phyloP scores from a whole-genome alignment of 1,140 invertebrate species.

The Caerostris darwini region DNA sequence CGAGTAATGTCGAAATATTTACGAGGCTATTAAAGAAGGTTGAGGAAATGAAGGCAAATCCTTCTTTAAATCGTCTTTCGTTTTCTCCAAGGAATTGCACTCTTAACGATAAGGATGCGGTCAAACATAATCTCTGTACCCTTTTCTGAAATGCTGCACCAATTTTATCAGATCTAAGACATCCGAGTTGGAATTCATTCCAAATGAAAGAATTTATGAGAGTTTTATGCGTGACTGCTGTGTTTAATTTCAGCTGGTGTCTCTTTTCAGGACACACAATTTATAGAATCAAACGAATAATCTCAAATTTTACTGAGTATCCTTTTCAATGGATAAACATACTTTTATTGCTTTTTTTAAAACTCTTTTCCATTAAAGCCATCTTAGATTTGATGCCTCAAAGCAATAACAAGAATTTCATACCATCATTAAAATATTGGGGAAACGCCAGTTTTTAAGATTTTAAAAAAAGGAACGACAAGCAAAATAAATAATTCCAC shows the following conservation, averaged over 20 bases:
- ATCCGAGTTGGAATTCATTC: not conserved
- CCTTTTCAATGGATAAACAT: too few relatives aligned
- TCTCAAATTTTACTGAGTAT: too few relatives aligned
- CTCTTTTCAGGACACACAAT: not conserved
- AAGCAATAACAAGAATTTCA: too few relatives aligned
- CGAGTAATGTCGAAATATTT: slow-evolving; percentile 44
- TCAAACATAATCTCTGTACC: not conserved
- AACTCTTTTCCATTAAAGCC: too few relatives aligned
- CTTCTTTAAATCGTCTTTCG: slow-evolving; percentile 20
- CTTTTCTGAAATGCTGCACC: not conserved
- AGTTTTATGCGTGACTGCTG: not conserved
- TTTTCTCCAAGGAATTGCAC: not conserved
- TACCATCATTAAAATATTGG: too few relatives aligned
- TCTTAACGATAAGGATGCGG: not conserved
- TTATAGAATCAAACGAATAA: too few relatives aligned
- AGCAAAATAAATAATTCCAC: too few relatives aligned
- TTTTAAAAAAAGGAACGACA: too few relatives aligned
- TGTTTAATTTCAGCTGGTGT: not conserved
- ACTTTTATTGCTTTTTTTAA: too few relatives aligned
- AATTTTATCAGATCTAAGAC: not conserved
- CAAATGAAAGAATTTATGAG: not conserved
- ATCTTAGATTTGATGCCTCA: too few relatives aligned
- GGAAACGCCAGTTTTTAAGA: too few relatives aligned
- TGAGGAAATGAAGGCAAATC: too few relatives aligned
- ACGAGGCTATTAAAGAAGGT: not conserved